Evolutionary conservation across 2,113 vertebrate species (phyloP).

Genomic region (Podiceps cristatus): DNA sequence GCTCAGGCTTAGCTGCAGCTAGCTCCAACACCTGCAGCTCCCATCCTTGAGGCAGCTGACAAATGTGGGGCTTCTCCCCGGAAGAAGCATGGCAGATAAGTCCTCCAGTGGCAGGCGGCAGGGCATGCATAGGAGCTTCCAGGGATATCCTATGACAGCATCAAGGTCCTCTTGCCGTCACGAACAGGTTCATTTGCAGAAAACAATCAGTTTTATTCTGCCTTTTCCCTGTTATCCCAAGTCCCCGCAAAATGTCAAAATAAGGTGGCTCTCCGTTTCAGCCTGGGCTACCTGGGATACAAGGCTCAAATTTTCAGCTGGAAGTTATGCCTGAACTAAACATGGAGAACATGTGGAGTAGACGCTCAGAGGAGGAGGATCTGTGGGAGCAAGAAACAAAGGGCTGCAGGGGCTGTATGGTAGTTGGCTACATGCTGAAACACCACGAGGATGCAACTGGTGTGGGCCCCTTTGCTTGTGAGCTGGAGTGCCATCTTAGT

Average conservation of each 20-base stretch:
- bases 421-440: neutral
- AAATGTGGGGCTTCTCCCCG: neutral
- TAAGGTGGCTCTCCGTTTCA: neutral
- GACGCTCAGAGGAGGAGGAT: neutral
- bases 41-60: neutral
- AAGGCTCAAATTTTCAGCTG: neutral
- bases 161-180: neutral
- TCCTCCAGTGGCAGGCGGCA: neutral
- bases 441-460: neutral
- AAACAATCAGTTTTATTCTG: neutral
- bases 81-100: neutral
- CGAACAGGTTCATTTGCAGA: neutral
- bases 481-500: neutral
- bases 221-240: neutral
- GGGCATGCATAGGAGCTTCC: neutral
- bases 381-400: neutral
- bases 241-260: neutral
- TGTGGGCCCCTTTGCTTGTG: neutral
- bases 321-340: neutral
- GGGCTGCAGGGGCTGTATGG: neutral
- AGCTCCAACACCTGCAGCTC: neutral
- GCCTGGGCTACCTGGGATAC: neutral
- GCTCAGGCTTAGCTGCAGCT: neutral
- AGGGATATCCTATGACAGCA: accelerated
- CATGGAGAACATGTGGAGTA: neutral